phyloP scores from a whole-genome alignment of 2,797 vertebrate species.

The Eremophila alpestris region DNA sequence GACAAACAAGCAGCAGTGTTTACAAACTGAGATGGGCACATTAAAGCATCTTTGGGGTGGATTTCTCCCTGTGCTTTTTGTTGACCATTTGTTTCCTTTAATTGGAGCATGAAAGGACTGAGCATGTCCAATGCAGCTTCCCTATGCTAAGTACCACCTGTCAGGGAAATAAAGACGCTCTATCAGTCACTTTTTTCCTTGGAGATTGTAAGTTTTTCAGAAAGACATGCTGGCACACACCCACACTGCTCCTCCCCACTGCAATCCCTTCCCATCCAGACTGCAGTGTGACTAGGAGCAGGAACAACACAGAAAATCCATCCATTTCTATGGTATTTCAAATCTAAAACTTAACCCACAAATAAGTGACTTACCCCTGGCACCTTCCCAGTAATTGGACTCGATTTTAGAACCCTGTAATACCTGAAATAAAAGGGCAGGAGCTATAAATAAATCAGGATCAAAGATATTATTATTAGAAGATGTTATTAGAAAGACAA shows the following conservation, averaged over 20 bases:
- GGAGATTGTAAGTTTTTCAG: neutral
- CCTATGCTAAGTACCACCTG: conserved; percentile 15
- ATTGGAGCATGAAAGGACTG: neutral
- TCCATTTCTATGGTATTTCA: conserved; percentile 33
- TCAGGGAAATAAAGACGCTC: conserved; percentile 15
- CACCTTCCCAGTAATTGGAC: neutral
- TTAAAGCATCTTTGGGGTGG: neutral
- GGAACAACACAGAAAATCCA: neutral
- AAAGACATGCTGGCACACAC: neutral
- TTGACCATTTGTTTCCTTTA: conserved; percentile 32
- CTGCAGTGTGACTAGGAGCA: neutral
- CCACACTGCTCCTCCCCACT: neutral
- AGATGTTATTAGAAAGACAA: conserved; percentile 16
- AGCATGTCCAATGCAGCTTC: neutral
- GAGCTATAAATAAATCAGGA: conserved; percentile 18
- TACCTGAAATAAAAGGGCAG: conserved; percentile 9
- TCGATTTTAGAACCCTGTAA: conserved; percentile 26
- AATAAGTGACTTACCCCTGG: neutral
- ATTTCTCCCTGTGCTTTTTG: conserved; percentile 33
- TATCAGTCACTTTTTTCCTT: conserved; percentile 1
- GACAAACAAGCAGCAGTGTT: conserved; percentile 4
- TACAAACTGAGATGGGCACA: neutral
- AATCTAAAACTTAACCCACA: neutral
- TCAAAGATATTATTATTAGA: neutral
- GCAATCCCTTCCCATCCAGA: neutral